These are phyloP conservation scores for Dendrolimus punctatus DNA, from an alignment of 1,140 invertebrate genomes.

Conservation along the genomic window DNA sequence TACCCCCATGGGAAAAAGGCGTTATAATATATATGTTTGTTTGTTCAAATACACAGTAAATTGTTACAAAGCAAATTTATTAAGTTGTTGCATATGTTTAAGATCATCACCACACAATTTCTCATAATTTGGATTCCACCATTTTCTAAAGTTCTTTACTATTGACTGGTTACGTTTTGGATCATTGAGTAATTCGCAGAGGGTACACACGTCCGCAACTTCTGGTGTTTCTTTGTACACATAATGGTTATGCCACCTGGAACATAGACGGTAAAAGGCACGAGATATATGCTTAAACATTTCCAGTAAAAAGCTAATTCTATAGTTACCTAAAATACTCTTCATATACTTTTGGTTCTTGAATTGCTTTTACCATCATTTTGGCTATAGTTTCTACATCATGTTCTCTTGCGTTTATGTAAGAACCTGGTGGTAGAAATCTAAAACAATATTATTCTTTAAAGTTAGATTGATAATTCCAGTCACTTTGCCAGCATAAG, in stretches of 20 bases:
- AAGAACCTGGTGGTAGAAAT: constrained; percentile 41
- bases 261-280: constrained; percentile 4
- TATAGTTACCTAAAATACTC: constrained; percentile 33
- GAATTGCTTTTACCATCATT: constrained; percentile 23
- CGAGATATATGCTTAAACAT: neutral
- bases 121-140: constrained; percentile 35
- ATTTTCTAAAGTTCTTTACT: constrained; percentile 27
- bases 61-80: too few species aligned
- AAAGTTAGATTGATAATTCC: too few species aligned
- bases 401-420: constrained; percentile 31
- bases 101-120: constrained; percentile 4
- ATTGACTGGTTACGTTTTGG: constrained; percentile 4
- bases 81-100: neutral
- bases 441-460: constrained; percentile 13
- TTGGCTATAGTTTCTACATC: constrained; percentile 18
- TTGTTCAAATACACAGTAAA: too few species aligned
- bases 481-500: too few species aligned
- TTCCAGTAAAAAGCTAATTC: neutral
- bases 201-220: constrained; percentile 24
- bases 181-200: constrained; percentile 32
- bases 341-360: constrained; percentile 20
- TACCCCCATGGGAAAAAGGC: too few species aligned
- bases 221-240: constrained; percentile 17
- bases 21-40: too few species aligned
- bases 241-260: constrained; percentile 47